Base-by-base conservation (phyloP, 1,140 invertebrate genomes). In the Oncopodura yosiiana region DNA sequence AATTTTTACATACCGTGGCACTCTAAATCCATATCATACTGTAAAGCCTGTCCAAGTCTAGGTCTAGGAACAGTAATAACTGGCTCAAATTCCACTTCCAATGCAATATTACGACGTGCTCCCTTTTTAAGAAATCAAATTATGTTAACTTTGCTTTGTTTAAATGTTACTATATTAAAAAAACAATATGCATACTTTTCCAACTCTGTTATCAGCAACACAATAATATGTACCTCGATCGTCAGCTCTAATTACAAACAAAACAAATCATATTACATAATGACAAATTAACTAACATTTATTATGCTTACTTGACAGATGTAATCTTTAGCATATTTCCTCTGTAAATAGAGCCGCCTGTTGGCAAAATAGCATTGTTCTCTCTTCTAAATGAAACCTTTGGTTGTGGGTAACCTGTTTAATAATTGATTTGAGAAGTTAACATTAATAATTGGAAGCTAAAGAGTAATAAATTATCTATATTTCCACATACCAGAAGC, bases 151-250 rank as follows among this genome's bases (percentile, higher is more conserved):
- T n/a, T n/a, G n/a, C n/a, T n/a, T n/a, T n/a, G n/a, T n/a, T n/a
- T n/a, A n/a, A n/a, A n/a, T n/a, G n/a, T n/a, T n/a, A n/a, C n/a
- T n/a, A n/a, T n/a, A n/a, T n/a, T n/a, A n/a, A n/a, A n/a, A n/a
- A n/a, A n/a, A n/a, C n/a, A n/a, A 65, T 23, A n/a, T n/a, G n/a
- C n/a, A n/a, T n/a, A n/a, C n/a, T 68, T 39, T 46, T 1, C 59
- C 59, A 6, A 61, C 59, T 38, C 42, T 84, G 68, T 94, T 94
- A 67, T 94, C 89, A 24, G 89, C 90, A 11, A 93, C 85, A 65
- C 89, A 94, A 68, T 92, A 93, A 70, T 93, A 93, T 0, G 87
- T 93, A 34, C 89, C 89, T 39, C 88, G 77, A 70, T 92, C 86
- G 69, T 91, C 86, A 68, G 91, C 93, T 36, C 77, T 79, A n/a